Conservation (phyloP, 2,888 invertebrate genomes). For the Beris chalybata region DNA sequence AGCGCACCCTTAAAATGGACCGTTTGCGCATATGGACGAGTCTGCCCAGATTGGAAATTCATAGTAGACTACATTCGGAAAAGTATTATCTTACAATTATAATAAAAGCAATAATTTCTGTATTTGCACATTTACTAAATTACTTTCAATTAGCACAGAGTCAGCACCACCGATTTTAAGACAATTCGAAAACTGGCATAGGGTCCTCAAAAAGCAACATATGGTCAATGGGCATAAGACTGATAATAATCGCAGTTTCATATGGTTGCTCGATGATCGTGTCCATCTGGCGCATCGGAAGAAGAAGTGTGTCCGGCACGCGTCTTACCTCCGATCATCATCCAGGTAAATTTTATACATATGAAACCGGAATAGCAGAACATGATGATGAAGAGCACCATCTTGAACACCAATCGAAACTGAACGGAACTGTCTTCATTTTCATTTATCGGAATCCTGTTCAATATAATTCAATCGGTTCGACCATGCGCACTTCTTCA, state of each 20-base stretch:
- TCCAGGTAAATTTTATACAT: constrained; percentile 1
- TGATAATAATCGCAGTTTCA: constrained; percentile 13
- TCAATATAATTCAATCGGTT: neutral
- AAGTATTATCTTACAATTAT: too few species aligned
- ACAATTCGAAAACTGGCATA: neutral
- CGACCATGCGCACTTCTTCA: neutral
- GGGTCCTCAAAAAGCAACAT: constrained; percentile 22
- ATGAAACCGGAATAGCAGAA: constrained; percentile 8
- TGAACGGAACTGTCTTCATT: too few species aligned
- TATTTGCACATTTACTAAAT: too few species aligned
- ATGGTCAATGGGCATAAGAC: constrained; percentile 21
- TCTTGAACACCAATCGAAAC: too few species aligned
- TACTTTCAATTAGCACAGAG: neutral
- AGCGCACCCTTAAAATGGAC: too few species aligned
- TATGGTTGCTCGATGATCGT: constrained; percentile 18
- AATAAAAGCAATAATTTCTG: too few species aligned
- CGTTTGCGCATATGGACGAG: too few species aligned
- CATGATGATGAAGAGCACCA: too few species aligned
- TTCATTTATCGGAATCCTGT: too few species aligned
- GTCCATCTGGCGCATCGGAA: constrained; percentile 32
- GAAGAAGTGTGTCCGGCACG: constrained; percentile 37
- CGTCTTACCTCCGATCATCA: constrained; percentile 6
- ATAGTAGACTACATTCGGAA: too few species aligned
- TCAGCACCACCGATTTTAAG: neutral
- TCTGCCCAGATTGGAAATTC: too few species aligned